Conservation (phyloP, 2,888 invertebrate genomes). For the Scaptomyza cyrtandrae region DNA sequence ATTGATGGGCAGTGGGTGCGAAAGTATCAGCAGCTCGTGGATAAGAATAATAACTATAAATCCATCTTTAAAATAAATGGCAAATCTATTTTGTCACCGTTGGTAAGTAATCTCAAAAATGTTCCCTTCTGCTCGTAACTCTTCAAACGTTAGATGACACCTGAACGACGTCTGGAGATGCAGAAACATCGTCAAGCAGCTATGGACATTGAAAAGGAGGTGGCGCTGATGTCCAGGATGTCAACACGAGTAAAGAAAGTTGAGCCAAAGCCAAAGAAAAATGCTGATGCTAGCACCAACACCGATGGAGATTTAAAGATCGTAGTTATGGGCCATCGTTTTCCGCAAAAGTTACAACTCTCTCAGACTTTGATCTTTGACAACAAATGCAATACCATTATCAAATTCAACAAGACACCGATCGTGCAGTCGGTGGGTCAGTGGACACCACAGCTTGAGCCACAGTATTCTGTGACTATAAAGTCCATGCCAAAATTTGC, state of each 20-base stretch:
- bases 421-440: background rate
- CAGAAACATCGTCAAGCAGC: conserved; percentile 41
- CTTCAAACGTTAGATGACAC: conserved; percentile 48
- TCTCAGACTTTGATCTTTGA: conserved; percentile 63
- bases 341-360: conserved; percentile 34
- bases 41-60: background rate
- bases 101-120: conserved; percentile 42
- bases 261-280: background rate
- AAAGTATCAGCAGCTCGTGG: background rate
- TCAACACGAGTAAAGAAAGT: background rate
- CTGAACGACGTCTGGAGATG: conserved; percentile 55
- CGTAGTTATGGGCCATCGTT: background rate
- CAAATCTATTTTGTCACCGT: conserved; percentile 49
- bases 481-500: background rate
- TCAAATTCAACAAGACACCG: conserved; percentile 20
- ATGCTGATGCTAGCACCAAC: conserved; percentile 48
- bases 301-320: conserved; percentile 13
- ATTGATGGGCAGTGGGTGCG: conserved; percentile 7
- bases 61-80: conserved; percentile 50
- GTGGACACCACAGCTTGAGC: background rate
- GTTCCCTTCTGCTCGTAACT: too few relatives aligned
- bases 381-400: conserved; percentile 44
- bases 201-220: conserved; percentile 31
- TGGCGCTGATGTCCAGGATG: background rate
- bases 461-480: conserved; percentile 17